These are phyloP conservation scores for Phalanger gymnotis DNA, from an alignment of 2,797 vertebrate genomes.

Conservation along the genomic window DNA sequence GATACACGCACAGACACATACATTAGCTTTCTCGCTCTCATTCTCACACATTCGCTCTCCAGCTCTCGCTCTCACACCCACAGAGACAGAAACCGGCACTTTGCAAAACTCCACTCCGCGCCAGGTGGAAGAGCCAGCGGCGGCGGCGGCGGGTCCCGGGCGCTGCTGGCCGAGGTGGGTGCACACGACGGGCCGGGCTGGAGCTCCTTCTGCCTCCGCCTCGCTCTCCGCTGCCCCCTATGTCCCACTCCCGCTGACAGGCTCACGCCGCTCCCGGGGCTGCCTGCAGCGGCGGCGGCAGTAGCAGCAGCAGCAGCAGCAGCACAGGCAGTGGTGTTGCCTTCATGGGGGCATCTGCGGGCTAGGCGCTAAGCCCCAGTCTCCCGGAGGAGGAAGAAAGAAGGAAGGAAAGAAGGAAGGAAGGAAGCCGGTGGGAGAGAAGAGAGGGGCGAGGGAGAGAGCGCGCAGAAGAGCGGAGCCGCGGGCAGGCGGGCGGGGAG, in stretches of 20 bases:
- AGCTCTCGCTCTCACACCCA: background rate
- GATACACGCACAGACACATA: background rate
- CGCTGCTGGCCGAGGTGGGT: background rate
- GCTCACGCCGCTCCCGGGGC: conserved; percentile 24
- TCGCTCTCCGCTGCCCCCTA: conserved; percentile 15
- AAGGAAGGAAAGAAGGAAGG: background rate
- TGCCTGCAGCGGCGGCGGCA: conserved; percentile 9
- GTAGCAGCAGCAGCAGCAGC: background rate
- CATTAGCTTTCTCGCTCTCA: background rate
- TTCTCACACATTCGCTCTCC: background rate
- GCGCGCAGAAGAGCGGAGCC: background rate
- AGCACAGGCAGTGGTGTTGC: background rate
- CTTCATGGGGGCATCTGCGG: background rate
- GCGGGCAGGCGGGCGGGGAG: background rate
- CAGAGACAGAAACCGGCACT: conserved; percentile 61
- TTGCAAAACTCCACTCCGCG: conserved; percentile 69
- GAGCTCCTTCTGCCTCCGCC: conserved; percentile 47
- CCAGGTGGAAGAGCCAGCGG: conserved; percentile 30
- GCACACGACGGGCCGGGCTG: conserved; percentile 36
- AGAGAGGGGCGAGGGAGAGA: too few relatives aligned
- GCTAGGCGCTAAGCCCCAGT: background rate
- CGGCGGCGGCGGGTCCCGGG: conserved; percentile 36
- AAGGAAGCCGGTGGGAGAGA: background rate
- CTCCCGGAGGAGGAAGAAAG: background rate
- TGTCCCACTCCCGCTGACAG: conserved; percentile 32